Evolutionary conservation across 1,140 invertebrate species (phyloP).

Genomic region (Diachasma alloeum): DNA sequence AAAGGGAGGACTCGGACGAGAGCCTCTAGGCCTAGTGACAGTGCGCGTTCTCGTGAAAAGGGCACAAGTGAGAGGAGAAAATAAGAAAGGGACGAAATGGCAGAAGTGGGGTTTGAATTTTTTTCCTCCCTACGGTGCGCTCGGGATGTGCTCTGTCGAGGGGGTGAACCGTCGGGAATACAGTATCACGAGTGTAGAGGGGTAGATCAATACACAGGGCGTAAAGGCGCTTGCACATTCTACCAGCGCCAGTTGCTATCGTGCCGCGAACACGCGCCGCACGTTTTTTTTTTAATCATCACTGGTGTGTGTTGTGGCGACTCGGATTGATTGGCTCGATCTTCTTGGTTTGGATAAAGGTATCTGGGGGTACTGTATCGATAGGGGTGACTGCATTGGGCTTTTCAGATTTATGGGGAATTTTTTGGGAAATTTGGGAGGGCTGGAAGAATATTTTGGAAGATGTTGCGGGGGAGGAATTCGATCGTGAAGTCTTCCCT

Average conservation of each 20-base stretch:
- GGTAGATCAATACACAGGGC: conserved; percentile 3
- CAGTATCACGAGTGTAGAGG: not conserved
- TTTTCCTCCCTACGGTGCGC: not conserved
- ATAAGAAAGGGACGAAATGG: no score
- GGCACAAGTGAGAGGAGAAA: no score
- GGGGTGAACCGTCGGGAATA: not conserved
- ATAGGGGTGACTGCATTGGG: no score
- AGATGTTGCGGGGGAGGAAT: no score
- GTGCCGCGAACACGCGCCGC: not conserved
- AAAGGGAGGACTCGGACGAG: no score
- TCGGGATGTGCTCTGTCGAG: not conserved
- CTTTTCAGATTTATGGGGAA: no score
- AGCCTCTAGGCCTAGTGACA: no score
- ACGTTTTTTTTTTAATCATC: not conserved
- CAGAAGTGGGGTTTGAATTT: not conserved
- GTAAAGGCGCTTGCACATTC: not conserved
- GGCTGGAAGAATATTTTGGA: no score
- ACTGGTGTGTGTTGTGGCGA: not conserved
- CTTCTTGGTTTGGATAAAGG: not conserved
- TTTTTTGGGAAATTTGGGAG: no score
- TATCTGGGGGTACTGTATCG: not conserved
- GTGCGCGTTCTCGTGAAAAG: no score
- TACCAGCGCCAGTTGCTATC: not conserved
- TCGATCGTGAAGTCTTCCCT: no score
- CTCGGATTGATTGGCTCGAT: not conserved